Percentiles rank a stretch among this genome's conserved stretches.
phyloP scores from a whole-genome alignment of 2,113 vertebrate genomes.

The Aspidoscelis tigris region DNA sequence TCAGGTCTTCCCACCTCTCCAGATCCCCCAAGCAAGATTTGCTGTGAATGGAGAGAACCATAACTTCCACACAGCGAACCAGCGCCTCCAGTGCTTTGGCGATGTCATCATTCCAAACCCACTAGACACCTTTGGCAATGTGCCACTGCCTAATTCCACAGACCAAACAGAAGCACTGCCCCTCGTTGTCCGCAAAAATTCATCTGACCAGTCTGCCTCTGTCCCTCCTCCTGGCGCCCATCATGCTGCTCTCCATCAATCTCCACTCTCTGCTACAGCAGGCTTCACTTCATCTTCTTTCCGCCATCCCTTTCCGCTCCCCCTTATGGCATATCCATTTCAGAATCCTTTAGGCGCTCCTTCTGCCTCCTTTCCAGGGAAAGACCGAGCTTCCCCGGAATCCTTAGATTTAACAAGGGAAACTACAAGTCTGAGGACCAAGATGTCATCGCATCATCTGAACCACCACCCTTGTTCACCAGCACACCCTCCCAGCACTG shows the following conservation, averaged over 20 bases:
- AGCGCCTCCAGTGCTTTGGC: conserved; percentile 95
- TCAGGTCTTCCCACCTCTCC: conserved; percentile 91
- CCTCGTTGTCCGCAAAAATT: conserved; percentile 95
- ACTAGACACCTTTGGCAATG: conserved; percentile 88
- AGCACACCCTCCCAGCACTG: conserved; percentile 88
- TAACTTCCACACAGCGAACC: conserved; percentile 93
- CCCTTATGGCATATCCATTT: conserved; percentile 97
- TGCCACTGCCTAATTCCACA: conserved; percentile 85
- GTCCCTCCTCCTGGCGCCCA: conserved; percentile 85
- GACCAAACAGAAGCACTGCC: conserved; percentile 98
- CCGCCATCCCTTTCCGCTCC: conserved; percentile 95
- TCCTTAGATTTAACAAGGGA: conserved; percentile 95
- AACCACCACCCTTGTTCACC: conserved; percentile 94
- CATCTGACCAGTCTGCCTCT: conserved; percentile 85
- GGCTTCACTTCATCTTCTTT: conserved; percentile 95
- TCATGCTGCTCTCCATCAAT: conserved; percentile 91
- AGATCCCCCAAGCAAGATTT: conserved; percentile 87
- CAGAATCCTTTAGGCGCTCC: conserved; percentile 90
- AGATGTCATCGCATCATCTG: conserved; percentile 93
- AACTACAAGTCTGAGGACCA: conserved; percentile 95
- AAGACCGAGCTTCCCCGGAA: conserved; percentile 92
- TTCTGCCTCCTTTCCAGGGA: conserved; percentile 84
- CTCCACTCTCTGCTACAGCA: conserved; percentile 88
- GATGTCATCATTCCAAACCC: conserved; percentile 96
- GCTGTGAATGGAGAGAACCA: conserved; percentile 91